Evolutionary conservation across 2,797 vertebrate species (phyloP).

Genomic region (Natrix natrix): DNA sequence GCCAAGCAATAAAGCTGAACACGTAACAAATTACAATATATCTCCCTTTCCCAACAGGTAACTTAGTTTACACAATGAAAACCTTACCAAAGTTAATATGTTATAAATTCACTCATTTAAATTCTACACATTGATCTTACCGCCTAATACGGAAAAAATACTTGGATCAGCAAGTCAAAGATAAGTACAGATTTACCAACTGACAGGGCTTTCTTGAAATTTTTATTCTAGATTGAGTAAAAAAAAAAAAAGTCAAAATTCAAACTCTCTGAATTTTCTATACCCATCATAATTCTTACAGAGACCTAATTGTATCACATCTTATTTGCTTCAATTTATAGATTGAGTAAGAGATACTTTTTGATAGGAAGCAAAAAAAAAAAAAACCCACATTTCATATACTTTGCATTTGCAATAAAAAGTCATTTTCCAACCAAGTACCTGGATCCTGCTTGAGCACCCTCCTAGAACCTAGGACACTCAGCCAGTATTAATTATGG

Average conservation of each 20-base stretch:
- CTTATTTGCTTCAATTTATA: not conserved
- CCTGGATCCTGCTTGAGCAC: not conserved
- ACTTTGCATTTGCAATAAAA: not conserved
- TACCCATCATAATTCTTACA: not conserved
- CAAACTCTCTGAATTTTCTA: not conserved
- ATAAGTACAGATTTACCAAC: not conserved
- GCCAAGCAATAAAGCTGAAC: not conserved
- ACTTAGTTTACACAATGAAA: not conserved
- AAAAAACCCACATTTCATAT: not conserved
- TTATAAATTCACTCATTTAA: not conserved
- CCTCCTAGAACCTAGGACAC: not conserved
- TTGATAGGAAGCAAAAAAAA: not conserved
- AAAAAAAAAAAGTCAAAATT: not conserved
- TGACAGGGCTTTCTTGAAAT: not conserved
- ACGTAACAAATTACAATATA: not conserved
- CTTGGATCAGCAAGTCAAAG: not conserved
- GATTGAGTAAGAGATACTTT: not conserved
- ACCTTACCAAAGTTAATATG: not conserved
- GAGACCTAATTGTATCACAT: not conserved
- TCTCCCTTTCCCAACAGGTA: not conserved
- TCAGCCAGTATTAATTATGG: conserved; percentile 17
- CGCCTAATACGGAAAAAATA: not conserved
- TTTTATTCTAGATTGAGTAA: not conserved
- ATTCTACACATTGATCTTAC: not conserved
- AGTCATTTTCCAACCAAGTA: not conserved